Evolutionary conservation across 2,797 vertebrate genomes (phyloP), one percentile per base, ranked within the genome.

Genomic region (Microctenopoma steveboyesi): DNA sequence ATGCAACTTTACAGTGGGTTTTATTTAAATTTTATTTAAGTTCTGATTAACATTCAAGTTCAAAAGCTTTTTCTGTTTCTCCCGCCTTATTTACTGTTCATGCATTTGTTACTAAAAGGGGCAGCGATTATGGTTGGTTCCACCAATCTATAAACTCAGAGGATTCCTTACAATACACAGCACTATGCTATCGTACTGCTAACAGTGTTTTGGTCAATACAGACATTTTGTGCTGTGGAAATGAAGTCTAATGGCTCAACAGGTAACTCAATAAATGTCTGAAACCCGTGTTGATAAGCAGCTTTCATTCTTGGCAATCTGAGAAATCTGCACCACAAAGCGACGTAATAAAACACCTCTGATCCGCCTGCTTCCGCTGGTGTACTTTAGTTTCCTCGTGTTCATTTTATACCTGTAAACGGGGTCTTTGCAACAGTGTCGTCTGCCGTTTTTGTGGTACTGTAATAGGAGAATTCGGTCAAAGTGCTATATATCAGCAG

Each of bases 211-310:
- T 74, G 64, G 69, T 85, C 58, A 73, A 60, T 65, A 37, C 53
- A 52, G 65, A 66, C 52, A 33, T 82, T 59, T 61, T 35, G 57
- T 58, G 56, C 55, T 46, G 76, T 7, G 54, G 54, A 52, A 75
- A 68, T 49, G 50, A 76, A 75, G 74, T 63, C 62, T 56, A 49
- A 79, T 15, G 62, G 69, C 66, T 76, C 40, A 28, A 68, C 87
- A 47, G 42, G 87, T 78, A 50, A 89, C 93, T 92, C 85, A 92
- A 95, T 95, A 95, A 96, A 96, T 91, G 92, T 94, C 94, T 95
- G 91, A 94, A 94, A 91, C 82, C 88, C 91, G 93, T 85, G 90
- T 91, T 93, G 89, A 74, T 72, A 86, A 92, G 87, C 8, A 66
- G 53, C 56, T 74, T 77, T 78, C 22, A 5, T 2, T 47, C 30